Percentiles rank a stretch among this genome's conserved stretches.
Evolutionary conservation across 2,797 vertebrate species (phyloP).

Genomic region (Morus bassanus): DNA sequence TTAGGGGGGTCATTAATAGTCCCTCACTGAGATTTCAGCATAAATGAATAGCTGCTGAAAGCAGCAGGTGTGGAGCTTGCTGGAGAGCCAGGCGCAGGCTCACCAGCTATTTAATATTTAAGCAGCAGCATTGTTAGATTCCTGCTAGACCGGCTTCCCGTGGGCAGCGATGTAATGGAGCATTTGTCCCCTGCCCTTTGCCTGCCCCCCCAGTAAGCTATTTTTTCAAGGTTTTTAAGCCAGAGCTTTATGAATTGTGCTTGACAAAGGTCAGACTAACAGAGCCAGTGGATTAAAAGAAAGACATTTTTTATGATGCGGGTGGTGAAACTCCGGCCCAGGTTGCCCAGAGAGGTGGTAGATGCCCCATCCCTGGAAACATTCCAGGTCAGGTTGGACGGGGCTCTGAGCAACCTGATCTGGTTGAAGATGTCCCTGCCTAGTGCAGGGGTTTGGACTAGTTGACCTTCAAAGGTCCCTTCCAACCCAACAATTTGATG

Average conservation of each 20-base stretch:
- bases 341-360: neutral
- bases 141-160: neutral
- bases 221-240: neutral
- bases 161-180: neutral
- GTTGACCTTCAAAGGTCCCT: neutral
- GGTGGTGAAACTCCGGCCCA: neutral
- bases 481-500: neutral
- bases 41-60: neutral
- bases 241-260: neutral
- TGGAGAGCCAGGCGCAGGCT: neutral
- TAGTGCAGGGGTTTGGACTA: accelerated
- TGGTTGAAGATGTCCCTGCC: neutral
- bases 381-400: neutral
- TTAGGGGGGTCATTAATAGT: neutral
- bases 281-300: neutral
- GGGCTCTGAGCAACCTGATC: neutral
- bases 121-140: neutral
- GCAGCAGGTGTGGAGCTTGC: neutral
- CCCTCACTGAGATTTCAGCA: neutral
- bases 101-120: neutral
- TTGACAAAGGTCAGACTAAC: neutral
- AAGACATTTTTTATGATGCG: accelerated
- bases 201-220: neutral
- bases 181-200: neutral
- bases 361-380: neutral